Evolutionary conservation across 1,140 invertebrate species (phyloP).

Genomic region (Bilobella aurantiaca): DNA sequence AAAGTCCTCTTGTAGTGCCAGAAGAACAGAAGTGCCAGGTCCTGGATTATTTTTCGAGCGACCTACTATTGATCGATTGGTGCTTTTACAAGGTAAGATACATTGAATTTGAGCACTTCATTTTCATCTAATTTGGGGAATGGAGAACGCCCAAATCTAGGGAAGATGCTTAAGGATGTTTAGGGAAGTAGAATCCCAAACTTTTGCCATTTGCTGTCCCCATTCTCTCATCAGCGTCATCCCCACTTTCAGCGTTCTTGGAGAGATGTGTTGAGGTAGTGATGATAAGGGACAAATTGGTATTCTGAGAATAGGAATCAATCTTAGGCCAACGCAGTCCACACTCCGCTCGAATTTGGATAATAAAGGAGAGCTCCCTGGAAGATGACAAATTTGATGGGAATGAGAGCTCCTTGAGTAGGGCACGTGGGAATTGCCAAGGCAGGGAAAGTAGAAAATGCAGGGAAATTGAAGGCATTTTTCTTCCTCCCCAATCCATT

Average conservation of each 20-base stretch:
- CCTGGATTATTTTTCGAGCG: no score
- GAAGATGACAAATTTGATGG: conserved; percentile 1
- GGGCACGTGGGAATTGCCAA: not conserved
- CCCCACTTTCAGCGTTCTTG: not conserved
- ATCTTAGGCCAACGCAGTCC: not conserved
- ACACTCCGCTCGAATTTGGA: not conserved
- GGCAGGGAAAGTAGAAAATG: not conserved
- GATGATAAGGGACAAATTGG: conserved; percentile 6
- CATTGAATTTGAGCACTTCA: not conserved
- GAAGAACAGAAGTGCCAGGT: no score
- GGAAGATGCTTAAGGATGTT: no score
- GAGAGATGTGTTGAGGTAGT: no score
- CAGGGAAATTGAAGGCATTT: not conserved
- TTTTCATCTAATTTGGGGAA: no score
- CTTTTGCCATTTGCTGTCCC: not conserved
- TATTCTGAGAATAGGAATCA: conserved; percentile 7
- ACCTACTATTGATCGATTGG: no score
- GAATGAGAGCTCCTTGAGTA: not conserved
- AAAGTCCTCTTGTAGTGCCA: no score
- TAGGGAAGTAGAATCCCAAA: no score
- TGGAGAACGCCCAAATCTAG: no score
- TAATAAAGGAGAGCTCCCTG: not conserved
- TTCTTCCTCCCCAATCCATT: not conserved
- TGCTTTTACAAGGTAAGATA: no score
- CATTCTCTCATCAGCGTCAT: not conserved